Conservation (phyloP, 2,113 vertebrate species). For the Shinisaurus crocodilurus region DNA sequence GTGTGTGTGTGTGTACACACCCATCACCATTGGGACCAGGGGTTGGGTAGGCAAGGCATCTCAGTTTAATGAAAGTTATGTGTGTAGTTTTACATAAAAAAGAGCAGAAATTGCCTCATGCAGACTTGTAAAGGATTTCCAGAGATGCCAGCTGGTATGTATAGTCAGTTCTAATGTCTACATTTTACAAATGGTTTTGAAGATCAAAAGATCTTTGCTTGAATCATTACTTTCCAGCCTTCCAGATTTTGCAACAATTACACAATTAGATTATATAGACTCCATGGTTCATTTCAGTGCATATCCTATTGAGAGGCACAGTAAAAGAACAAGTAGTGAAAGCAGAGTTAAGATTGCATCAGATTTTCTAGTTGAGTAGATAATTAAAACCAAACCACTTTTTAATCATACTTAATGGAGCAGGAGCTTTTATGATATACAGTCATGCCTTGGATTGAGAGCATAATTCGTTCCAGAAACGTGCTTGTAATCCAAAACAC, state of each 20-base stretch:
- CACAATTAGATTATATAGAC: neutral
- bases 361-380: slow-evolving; percentile 6
- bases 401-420: slow-evolving; percentile 4
- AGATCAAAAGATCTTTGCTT: neutral
- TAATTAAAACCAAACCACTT: slow-evolving; percentile 12
- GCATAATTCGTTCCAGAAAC: no score
- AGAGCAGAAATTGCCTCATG: neutral
- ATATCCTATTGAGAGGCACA: slow-evolving; percentile 13
- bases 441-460: no score
- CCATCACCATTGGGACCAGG: neutral
- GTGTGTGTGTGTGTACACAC: neutral
- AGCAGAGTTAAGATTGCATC: neutral
- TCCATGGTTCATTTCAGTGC: slow-evolving; percentile 5
- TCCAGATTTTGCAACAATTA: neutral
- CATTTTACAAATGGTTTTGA: neutral
- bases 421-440: neutral
- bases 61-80: neutral
- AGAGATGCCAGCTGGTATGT: neutral
- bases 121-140: neutral
- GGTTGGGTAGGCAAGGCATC: neutral
- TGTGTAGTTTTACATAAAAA: neutral
- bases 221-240: neutral
- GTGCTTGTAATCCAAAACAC: no score
- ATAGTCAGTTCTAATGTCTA: neutral
- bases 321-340: neutral